These are phyloP conservation scores for Serrognathus titanus DNA, from an alignment of 2,888 invertebrate genomes.

Conservation along the genomic window DNA sequence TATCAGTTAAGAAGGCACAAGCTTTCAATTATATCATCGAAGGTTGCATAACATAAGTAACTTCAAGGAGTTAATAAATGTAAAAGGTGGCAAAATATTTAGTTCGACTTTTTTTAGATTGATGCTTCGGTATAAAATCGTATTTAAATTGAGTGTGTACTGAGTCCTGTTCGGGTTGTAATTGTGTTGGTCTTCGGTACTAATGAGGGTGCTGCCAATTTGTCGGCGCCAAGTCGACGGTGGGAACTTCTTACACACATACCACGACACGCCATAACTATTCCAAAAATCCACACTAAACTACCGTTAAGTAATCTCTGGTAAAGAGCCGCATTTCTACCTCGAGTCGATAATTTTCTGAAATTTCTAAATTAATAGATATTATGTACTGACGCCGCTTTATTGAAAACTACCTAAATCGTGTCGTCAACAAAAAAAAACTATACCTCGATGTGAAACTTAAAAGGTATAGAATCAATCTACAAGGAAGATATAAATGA, in stretches of 20 bases:
- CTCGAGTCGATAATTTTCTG: neutral
- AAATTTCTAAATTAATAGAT: slow-evolving; percentile 1
- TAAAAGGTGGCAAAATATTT: no score
- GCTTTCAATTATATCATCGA: no score
- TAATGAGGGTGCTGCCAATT: slow-evolving; percentile 40
- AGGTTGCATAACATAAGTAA: no score
- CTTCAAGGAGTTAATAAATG: no score
- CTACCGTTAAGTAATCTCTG: neutral
- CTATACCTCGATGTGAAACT: no score
- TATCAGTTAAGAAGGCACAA: no score
- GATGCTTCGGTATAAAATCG: no score
- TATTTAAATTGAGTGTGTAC: neutral
- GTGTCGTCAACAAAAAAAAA: neutral
- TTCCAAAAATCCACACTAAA: slow-evolving; percentile 4
- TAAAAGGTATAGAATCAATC: no score
- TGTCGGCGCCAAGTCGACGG: slow-evolving; percentile 38
- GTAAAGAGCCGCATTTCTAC: neutral
- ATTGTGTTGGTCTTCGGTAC: slow-evolving; percentile 12
- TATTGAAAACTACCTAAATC: neutral
- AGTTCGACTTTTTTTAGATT: no score
- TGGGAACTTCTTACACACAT: slow-evolving; percentile 33
- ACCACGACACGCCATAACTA: neutral
- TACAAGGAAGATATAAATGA: no score
- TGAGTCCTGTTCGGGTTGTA: neutral
- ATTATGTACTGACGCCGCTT: neutral